Conservation (phyloP, 2,113 vertebrate genomes). For the Mastomys coucha region DNA sequence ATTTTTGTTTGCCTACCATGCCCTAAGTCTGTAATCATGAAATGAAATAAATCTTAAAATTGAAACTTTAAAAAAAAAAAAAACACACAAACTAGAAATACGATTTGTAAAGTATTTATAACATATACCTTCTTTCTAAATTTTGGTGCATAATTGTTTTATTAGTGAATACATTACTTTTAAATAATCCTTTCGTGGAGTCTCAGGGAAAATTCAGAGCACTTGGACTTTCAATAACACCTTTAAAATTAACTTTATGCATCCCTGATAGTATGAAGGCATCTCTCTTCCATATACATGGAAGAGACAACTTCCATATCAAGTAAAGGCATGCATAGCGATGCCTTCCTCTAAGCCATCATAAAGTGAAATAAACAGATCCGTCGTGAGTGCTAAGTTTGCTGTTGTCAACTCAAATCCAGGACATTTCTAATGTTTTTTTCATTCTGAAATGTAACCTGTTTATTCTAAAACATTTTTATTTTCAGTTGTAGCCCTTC, state of each 20-base stretch:
- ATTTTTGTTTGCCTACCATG: too few relatives aligned
- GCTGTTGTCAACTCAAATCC: not conserved
- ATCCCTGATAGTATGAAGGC: not conserved
- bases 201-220: constrained; percentile 21
- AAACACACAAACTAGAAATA: not conserved
- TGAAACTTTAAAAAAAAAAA: too few relatives aligned
- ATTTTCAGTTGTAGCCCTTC: constrained; percentile 20
- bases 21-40: too few relatives aligned
- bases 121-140: not conserved
- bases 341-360: constrained; percentile 35
- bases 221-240: not conserved
- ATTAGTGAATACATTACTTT: not conserved
- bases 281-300: not conserved
- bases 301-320: not conserved
- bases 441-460: constrained; percentile 7
- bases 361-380: constrained; percentile 58
- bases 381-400: constrained; percentile 6
- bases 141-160: not conserved
- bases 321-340: not conserved
- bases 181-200: not conserved
- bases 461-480: constrained; percentile 5
- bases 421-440: constrained; percentile 48
- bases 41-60: too few relatives aligned
- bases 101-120: constrained; percentile 23
- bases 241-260: constrained; percentile 31